Base-by-base conservation (phyloP, 2,888 invertebrate genomes). In the Leucophora obtusa region DNA sequence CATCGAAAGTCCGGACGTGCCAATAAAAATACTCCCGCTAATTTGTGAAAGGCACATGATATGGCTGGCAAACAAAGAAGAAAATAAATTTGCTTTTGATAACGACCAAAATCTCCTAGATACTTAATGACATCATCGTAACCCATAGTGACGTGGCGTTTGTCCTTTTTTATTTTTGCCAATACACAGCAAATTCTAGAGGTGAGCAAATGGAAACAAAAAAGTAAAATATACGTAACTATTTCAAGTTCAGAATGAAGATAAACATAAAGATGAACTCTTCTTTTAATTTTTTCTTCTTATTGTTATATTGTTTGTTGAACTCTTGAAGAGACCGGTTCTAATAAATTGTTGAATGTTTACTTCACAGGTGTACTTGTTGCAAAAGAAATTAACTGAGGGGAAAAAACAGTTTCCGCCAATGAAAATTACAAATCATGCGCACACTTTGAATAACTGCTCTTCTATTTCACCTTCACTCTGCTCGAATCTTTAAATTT, bases 11-110 rank as follows among this genome's bases (percentile, higher is more conserved):
- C 91, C 54, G 94, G 92, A 87, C 93, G 93, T 0, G 94, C 94
- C 68, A 93, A 92, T 1, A 95, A 90, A 87, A 95, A 95, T 1
- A 94, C 94, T 76, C 94, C 94, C 3, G 93, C 93, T 54, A 95
- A 89, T 87, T 95, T 95, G 88, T 95, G 94, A 84, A 95, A 93
- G 70, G 94, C 94, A 88, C 94, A 94, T 28, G 93, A 91, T 85
- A 95, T 93, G 9, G 94, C 93, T 15, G 95, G 94, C 79, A 95
- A 90, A 86, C 94, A 94, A 53, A 95, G 90, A 54, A 95, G 89
- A 75, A 95, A 91, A 85, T 94, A 95, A 82, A 94, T 93, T 83
- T 93, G 91, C 83, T 92, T 92, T 88, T 95, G 95, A 87, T 95
- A 94, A 58, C 91, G 92, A 10, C 95, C 95, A 84, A 95, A 95